A percentile compares a stretch with the other conserved stretches of the same genome.
phyloP scores from a whole-genome alignment of 2,888 invertebrate species.

The Ctena decussata region DNA sequence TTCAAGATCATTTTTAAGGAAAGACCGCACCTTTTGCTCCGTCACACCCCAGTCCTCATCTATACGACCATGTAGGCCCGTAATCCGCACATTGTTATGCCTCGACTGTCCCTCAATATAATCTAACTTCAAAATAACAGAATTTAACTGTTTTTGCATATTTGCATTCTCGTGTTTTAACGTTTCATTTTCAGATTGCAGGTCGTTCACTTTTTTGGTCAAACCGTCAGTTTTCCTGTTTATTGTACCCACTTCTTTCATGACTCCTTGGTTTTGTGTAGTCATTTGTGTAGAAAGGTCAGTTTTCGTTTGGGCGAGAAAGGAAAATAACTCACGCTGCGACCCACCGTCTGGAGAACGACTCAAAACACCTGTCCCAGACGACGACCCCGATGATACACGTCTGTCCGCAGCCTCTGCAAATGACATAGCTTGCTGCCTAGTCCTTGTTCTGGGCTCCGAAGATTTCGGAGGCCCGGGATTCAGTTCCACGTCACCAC shows the following conservation, averaged over 20 bases:
- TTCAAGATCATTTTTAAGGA: not conserved
- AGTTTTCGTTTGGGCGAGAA: not conserved
- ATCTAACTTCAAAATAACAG: not conserved
- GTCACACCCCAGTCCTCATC: not conserved
- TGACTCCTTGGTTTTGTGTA: not conserved
- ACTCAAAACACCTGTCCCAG: too few species aligned
- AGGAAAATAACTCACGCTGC: not conserved
- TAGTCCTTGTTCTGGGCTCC: not conserved
- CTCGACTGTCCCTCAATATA: not conserved
- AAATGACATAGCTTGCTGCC: not conserved
- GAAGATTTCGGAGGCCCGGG: not conserved
- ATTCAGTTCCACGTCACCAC: constrained; percentile 4
- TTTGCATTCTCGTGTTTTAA: too few species aligned
- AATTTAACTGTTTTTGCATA: not conserved
- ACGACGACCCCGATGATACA: too few species aligned
- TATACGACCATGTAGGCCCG: not conserved
- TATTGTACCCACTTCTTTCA: not conserved
- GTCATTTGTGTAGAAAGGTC: not conserved
- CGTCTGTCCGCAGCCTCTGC: not conserved
- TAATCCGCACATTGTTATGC: not conserved
- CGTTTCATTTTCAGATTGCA: too few species aligned
- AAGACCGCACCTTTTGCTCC: not conserved
- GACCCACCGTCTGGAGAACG: not conserved
- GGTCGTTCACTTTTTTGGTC: not conserved
- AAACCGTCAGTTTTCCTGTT: not conserved